These are phyloP conservation scores for Wiebesia pumilae DNA, from an alignment of 1,140 invertebrate species.

Conservation along the genomic window DNA sequence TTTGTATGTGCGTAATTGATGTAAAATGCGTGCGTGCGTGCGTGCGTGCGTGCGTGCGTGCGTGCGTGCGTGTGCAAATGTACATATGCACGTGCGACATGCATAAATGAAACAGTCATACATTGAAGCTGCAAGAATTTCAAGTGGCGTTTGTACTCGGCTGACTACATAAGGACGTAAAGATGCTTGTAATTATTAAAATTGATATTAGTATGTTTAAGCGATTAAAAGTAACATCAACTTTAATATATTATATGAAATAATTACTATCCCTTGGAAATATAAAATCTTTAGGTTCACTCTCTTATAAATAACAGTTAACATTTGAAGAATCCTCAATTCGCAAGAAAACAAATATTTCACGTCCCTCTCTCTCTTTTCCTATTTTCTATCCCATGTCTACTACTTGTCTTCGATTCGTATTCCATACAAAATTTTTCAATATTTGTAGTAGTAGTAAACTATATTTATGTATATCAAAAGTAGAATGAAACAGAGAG, in stretches of 20 bases:
- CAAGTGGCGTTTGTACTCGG: constrained; percentile 66
- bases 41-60: neutral
- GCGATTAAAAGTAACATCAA: constrained; percentile 73
- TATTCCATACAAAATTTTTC: constrained; percentile 27
- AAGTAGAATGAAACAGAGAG: constrained; percentile 47
- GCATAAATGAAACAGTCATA: constrained; percentile 33
- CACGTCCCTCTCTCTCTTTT: constrained; percentile 47
- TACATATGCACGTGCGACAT: constrained; percentile 30
- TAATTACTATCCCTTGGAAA: constrained; percentile 69
- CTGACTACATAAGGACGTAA: constrained; percentile 73
- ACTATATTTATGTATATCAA: constrained; percentile 64
- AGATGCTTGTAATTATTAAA: constrained; percentile 75
- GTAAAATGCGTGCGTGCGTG: constrained; percentile 16
- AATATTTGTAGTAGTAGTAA: constrained; percentile 64
- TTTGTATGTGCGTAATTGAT: no score
- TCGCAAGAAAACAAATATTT: constrained; percentile 32
- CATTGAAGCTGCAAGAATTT: constrained; percentile 58
- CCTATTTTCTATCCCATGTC: constrained; percentile 54
- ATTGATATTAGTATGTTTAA: constrained; percentile 75
- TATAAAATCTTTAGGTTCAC: constrained; percentile 67
- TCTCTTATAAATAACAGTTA: constrained; percentile 52
- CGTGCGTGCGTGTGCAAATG: neutral
- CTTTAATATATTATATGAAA: constrained; percentile 73
- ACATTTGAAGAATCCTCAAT: constrained; percentile 32
- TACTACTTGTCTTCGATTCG: constrained; percentile 47